Evolutionary conservation across 2,113 vertebrate genomes (phyloP).

Genomic region (Semnornis frantzii): DNA sequence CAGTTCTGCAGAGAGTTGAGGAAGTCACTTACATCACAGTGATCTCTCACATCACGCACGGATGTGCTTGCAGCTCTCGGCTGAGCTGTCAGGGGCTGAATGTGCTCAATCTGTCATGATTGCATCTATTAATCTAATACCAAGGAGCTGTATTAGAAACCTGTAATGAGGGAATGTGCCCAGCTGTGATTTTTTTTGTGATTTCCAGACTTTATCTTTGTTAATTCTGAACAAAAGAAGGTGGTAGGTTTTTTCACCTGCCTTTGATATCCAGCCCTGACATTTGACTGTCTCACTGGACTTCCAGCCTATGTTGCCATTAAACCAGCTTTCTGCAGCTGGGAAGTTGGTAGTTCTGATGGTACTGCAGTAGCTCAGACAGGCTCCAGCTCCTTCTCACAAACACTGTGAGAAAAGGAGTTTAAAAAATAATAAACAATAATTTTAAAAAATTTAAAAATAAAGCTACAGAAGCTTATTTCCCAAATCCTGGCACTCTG

Average conservation of each 20-base stretch:
- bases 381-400: accelerated
- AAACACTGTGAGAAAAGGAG: background rate
- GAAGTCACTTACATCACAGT: accelerated
- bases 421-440: background rate
- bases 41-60: background rate
- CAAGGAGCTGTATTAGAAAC: background rate
- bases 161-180: background rate
- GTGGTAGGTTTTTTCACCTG: background rate
- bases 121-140: background rate
- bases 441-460: background rate
- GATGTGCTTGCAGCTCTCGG: background rate
- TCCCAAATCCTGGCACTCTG: background rate
- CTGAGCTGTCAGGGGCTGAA: background rate
- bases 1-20: background rate
- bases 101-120: background rate
- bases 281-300: background rate
- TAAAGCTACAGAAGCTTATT: background rate
- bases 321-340: background rate
- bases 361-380: background rate
- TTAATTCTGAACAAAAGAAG: background rate
- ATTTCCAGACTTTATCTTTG: background rate
- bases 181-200: accelerated
- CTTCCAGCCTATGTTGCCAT: background rate
- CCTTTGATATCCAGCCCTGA: background rate
- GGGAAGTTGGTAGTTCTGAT: background rate